Evolutionary conservation across 2,888 invertebrate genomes (phyloP).

Genomic region (Caenorhabditis zanzibari): DNA sequence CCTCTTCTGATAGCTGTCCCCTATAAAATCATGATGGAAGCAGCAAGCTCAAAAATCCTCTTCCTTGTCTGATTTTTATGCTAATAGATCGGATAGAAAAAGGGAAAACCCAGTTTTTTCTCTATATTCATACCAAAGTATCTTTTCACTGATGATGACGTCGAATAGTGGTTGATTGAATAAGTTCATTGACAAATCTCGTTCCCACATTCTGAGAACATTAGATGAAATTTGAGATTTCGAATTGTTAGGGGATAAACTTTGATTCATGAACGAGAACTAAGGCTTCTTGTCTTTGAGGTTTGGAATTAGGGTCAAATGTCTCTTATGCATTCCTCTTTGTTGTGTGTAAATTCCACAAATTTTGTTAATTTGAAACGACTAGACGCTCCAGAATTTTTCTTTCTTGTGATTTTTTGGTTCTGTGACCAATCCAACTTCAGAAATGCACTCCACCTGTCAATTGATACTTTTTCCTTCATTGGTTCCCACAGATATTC

Average conservation of each 20-base stretch:
- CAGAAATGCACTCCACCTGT: slow-evolving; percentile 43
- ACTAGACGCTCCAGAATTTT: neutral
- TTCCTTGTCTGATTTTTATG: slow-evolving; percentile 38
- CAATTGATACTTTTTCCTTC: slow-evolving; percentile 63
- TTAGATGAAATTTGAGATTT: slow-evolving; percentile 31
- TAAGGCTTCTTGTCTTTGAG: slow-evolving; percentile 25
- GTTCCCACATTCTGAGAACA: slow-evolving; percentile 26
- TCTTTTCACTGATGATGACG: slow-evolving; percentile 1
- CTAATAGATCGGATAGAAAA: slow-evolving; percentile 3
- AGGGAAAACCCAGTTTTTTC: neutral
- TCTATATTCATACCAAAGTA: neutral
- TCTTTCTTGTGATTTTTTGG: slow-evolving; percentile 26
- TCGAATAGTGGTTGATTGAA: slow-evolving; percentile 6
- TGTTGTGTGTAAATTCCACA: no score
- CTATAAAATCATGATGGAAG: slow-evolving; percentile 33
- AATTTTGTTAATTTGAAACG: neutral
- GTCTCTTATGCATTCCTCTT: slow-evolving; percentile 3
- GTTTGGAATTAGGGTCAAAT: slow-evolving; percentile 14
- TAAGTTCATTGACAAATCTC: neutral
- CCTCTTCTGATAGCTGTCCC: slow-evolving; percentile 35
- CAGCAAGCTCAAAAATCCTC: slow-evolving; percentile 36
- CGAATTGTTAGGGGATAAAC: slow-evolving; percentile 14
- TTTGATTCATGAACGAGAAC: slow-evolving; percentile 23
- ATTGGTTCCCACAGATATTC: slow-evolving; percentile 59
- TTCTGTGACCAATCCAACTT: neutral